phyloP scores from a whole-genome alignment of 2,888 invertebrate genomes.

The Cenopis cana region DNA sequence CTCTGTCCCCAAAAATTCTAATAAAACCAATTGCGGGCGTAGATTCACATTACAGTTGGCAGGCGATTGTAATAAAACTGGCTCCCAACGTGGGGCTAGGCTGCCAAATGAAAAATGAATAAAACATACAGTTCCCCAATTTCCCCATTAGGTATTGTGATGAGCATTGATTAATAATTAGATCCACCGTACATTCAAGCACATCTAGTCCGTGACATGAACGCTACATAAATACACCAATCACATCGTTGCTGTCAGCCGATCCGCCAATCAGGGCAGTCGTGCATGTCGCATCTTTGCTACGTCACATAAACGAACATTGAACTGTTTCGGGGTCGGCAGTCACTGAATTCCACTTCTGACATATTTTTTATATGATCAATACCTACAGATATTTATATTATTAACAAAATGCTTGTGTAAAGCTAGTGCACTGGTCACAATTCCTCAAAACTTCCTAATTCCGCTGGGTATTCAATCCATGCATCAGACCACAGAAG shows the following conservation, averaged over 20 bases:
- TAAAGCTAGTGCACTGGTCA: background rate
- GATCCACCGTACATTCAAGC: background rate
- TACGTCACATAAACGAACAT: background rate
- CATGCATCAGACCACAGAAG: too few species aligned
- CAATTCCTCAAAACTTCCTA: conserved; percentile 27
- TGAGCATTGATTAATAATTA: background rate
- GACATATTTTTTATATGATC: too few species aligned
- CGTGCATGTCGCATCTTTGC: background rate
- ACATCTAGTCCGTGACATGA: background rate
- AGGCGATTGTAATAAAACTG: conserved; percentile 47
- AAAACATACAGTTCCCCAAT: conserved; percentile 7
- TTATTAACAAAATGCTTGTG: background rate
- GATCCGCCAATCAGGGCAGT: conserved; percentile 3
- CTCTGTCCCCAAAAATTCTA: conserved; percentile 1
- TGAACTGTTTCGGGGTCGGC: too few species aligned
- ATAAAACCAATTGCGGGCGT: background rate
- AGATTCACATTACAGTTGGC: conserved; percentile 10
- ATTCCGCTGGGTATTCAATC: conserved; percentile 22
- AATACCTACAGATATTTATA: too few species aligned
- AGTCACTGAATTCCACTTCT: background rate
- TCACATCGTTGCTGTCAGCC: conserved; percentile 4
- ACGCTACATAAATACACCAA: conserved; percentile 1
- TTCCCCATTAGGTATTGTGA: background rate
- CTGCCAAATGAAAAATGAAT: conserved; percentile 7
- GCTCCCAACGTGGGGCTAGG: conserved; percentile 49